phyloP scores from a whole-genome alignment of 2,113 vertebrate genomes.

The Chauna torquata region DNA sequence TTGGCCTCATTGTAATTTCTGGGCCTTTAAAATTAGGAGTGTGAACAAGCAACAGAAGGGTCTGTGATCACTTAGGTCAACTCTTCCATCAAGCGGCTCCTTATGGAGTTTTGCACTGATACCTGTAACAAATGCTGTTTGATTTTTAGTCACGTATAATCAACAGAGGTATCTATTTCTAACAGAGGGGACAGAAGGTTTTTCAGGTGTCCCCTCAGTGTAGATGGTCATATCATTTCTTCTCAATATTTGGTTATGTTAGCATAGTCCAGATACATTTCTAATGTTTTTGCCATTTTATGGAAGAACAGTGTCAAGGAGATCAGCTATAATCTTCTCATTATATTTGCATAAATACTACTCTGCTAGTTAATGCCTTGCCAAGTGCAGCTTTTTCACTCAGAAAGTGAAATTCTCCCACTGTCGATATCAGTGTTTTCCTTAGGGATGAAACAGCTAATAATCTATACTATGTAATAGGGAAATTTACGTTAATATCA shows the following conservation, averaged over 20 bases:
- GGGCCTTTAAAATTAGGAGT: neutral
- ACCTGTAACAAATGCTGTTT: neutral
- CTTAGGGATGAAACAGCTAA: constrained; percentile 39
- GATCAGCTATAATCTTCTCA: constrained; percentile 41
- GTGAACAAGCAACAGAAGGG: neutral
- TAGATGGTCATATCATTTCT: neutral
- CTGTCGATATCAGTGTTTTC: constrained; percentile 44
- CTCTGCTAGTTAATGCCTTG: constrained; percentile 38
- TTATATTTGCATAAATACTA: constrained; percentile 47
- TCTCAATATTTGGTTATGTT: constrained; percentile 7
- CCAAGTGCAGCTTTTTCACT: neutral
- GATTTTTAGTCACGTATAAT: neutral
- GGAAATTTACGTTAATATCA: constrained; percentile 44
- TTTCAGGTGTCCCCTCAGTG: neutral
- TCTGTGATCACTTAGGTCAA: neutral
- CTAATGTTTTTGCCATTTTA: neutral
- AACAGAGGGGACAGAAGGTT: neutral
- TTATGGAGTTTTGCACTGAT: neutral
- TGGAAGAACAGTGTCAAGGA: neutral
- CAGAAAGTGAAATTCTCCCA: constrained; percentile 26
- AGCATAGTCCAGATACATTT: neutral
- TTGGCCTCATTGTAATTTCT: neutral
- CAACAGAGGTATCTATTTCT: neutral
- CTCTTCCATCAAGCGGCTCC: neutral
- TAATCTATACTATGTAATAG: constrained; percentile 19